Evolutionary conservation across 2,888 invertebrate genomes (phyloP).

Genomic region (Eupithecia subumbrata): DNA sequence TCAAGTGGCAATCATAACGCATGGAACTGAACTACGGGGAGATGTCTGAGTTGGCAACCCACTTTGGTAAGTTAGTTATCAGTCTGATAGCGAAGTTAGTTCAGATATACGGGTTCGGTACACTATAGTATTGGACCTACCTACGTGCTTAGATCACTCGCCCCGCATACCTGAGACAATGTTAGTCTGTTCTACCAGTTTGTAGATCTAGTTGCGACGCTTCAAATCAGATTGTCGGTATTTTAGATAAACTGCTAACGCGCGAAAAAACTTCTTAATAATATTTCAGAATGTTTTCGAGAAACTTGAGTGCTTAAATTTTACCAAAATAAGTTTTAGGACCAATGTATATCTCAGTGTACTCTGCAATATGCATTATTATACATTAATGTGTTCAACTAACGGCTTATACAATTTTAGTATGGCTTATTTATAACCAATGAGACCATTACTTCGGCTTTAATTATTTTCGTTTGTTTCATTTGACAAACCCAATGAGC

Average conservation of each 20-base stretch:
- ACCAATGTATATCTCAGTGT: no score
- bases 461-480: no score
- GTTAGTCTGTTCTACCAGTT: not conserved
- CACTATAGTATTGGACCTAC: not conserved
- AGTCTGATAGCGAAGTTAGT: not conserved
- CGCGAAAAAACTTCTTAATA: no score
- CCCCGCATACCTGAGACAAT: not conserved
- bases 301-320: not conserved
- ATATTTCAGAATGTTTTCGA: not conserved
- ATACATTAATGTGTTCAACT: no score
- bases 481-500: not conserved
- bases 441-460: no score
- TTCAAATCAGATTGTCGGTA: not conserved
- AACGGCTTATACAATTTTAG: no score
- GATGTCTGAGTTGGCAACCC: conserved; percentile 14
- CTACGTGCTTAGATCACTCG: not conserved
- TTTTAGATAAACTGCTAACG: not conserved
- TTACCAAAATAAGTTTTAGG: no score
- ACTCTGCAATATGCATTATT: no score
- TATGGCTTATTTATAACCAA: no score
- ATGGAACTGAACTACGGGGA: conserved; percentile 7
- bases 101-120: not conserved
- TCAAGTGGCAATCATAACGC: not conserved
- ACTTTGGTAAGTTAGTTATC: conserved; percentile 20
- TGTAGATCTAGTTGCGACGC: not conserved